Conservation (phyloP, 2,113 vertebrate species). For the Tetrao urogallus region DNA sequence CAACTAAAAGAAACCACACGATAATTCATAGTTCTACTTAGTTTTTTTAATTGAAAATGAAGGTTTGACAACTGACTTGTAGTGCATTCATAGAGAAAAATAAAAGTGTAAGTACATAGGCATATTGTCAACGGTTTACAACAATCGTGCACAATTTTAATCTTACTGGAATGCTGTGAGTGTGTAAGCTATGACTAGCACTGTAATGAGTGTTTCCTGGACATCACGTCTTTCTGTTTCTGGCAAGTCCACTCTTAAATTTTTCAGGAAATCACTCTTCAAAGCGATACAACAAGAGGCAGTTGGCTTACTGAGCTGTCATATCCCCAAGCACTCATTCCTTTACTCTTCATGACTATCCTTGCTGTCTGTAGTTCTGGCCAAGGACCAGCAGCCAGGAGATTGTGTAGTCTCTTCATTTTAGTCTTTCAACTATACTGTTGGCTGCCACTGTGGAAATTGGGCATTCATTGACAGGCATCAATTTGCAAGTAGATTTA, state of each 20-base stretch:
- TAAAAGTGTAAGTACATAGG: neutral
- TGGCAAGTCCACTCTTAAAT: neutral
- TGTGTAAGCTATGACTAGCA: neutral
- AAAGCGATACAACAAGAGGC: neutral
- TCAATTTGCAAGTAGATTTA: neutral
- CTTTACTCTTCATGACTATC: neutral
- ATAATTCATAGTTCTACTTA: neutral
- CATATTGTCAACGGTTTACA: neutral
- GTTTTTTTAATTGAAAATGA: neutral
- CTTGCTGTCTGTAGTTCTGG: neutral
- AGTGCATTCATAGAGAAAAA: neutral
- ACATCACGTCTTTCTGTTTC: neutral
- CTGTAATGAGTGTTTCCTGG: neutral
- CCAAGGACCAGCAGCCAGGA: neutral
- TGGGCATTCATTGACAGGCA: neutral
- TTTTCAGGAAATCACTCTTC: neutral
- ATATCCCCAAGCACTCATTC: rapidly evolving
- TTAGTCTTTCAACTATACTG: neutral
- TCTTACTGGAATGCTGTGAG: neutral
- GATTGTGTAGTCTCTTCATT: neutral
- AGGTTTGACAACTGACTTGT: neutral
- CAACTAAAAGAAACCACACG: neutral
- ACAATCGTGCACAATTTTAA: neutral
- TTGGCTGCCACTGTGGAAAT: neutral
- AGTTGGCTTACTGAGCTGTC: neutral